Conservation (phyloP, 1,140 invertebrate species). For the Psilanteris sp. region DNA sequence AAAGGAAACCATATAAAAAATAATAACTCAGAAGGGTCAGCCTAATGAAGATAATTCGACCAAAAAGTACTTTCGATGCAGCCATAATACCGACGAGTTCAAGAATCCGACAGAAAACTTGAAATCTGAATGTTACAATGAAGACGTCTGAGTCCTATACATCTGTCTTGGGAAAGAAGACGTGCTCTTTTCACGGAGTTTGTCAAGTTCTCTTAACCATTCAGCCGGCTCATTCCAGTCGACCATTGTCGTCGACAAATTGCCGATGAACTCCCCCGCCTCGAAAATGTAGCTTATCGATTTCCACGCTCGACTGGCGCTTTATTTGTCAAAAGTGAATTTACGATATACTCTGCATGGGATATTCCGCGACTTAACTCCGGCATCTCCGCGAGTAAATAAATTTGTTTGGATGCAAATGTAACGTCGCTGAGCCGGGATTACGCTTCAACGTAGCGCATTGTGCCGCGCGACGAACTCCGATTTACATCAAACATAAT, state of each 20-base stretch:
- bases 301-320: conserved; percentile 38
- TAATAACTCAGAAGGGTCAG: no score
- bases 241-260: conserved; percentile 62
- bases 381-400: conserved; percentile 37
- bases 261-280: conserved; percentile 45
- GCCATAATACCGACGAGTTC: no score
- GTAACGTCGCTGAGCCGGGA: not conserved
- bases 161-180: conserved; percentile 21
- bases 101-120: no score
- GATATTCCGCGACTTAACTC: conserved; percentile 29
- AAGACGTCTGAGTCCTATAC: conserved; percentile 6
- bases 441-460: conserved; percentile 6
- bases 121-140: not conserved
- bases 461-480: not conserved
- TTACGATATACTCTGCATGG: conserved; percentile 43
- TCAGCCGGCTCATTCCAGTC: conserved; percentile 52
- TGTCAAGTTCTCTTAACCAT: conserved; percentile 59
- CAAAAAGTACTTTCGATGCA: no score
- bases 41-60: no score
- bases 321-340: conserved; percentile 60
- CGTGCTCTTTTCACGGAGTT: conserved; percentile 51
- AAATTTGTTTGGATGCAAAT: conserved; percentile 40
- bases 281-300: conserved; percentile 58
- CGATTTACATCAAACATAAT: conserved; percentile 1
- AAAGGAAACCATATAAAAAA: no score